Conservation (phyloP, 2,113 vertebrate species). For the Muntiacus muntjak region DNA sequence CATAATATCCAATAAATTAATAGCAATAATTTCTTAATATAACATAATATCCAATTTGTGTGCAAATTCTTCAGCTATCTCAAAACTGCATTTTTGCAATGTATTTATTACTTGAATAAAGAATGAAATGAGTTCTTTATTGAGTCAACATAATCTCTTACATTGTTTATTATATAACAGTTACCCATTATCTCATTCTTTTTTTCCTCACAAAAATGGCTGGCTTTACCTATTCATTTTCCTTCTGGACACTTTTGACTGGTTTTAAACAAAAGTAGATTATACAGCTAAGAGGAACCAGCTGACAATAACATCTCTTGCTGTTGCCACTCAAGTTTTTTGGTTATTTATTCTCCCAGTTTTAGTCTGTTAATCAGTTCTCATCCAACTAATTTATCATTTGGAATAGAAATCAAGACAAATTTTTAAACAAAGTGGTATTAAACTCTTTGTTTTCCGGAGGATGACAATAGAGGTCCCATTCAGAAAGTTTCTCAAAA, state of each 20-base stretch:
- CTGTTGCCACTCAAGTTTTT: neutral
- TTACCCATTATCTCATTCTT: neutral
- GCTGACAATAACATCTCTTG: neutral
- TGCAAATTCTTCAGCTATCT: neutral
- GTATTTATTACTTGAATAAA: neutral
- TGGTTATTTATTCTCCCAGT: neutral
- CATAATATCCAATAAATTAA: neutral
- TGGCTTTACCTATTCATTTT: neutral
- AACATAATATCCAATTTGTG: neutral
- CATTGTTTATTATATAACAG: neutral
- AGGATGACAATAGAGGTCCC: neutral
- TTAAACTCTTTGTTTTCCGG: neutral
- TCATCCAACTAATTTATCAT: neutral
- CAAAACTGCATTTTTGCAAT: neutral
- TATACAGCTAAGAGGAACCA: neutral
- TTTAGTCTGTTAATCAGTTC: neutral
- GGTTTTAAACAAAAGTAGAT: neutral
- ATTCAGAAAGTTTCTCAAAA: neutral
- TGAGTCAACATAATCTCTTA: neutral
- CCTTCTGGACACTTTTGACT: neutral
- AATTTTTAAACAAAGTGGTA: neutral
- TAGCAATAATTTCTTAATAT: constrained; percentile 26
- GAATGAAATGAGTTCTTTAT: neutral
- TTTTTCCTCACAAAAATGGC: neutral
- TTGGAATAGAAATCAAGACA: neutral